These are phyloP conservation scores for Hemichromis elongatus DNA, from an alignment of 2,113 vertebrate genomes.

Conservation along the genomic window DNA sequence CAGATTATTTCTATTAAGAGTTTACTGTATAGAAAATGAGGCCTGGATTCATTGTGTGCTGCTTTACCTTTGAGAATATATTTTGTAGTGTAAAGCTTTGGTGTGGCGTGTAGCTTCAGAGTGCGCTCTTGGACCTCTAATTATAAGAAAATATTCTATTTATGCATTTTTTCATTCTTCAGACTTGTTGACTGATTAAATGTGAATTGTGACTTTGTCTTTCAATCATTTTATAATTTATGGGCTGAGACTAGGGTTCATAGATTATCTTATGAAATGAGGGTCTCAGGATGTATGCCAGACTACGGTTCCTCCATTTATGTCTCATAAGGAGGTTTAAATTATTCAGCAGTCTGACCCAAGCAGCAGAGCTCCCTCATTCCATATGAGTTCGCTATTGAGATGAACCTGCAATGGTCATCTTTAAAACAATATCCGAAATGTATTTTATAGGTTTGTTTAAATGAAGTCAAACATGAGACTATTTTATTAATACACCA, in stretches of 20 bases:
- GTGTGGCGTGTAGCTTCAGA: background rate
- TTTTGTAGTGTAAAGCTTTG: background rate
- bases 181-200: conserved; percentile 60
- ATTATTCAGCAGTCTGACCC: conserved; percentile 50
- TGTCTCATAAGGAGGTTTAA: conserved; percentile 28
- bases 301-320: conserved; percentile 15
- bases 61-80: background rate
- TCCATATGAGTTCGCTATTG: background rate
- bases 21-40: background rate
- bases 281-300: conserved; percentile 30
- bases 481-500: conserved; percentile 19
- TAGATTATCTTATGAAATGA: conserved; percentile 42
- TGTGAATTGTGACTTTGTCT: conserved; percentile 48
- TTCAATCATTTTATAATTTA: conserved; percentile 19
- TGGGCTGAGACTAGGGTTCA: conserved; percentile 21
- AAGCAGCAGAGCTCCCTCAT: background rate
- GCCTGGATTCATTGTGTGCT: background rate
- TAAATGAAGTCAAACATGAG: conserved; percentile 25
- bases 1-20: background rate
- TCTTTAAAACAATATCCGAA: conserved; percentile 16
- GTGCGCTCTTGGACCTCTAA: conserved; percentile 7
- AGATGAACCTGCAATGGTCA: conserved; percentile 3
- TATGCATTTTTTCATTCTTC: conserved; percentile 38
- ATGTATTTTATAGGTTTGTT: conserved; percentile 22
- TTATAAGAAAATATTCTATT: conserved; percentile 25